Conservation (phyloP, 2,113 vertebrate species). For the Tetrax tetrax region DNA sequence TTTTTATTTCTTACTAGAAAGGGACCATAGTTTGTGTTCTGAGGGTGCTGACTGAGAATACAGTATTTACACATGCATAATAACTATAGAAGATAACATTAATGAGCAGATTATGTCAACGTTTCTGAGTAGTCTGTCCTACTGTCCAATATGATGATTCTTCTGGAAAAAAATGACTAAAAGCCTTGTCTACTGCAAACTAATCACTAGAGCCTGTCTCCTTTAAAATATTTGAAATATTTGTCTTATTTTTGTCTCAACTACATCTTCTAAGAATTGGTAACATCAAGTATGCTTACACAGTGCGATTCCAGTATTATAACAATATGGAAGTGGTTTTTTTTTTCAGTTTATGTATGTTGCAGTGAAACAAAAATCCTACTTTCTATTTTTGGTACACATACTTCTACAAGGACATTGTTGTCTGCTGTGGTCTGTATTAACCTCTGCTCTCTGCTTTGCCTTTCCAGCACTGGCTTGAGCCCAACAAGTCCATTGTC, state of each 20-base stretch:
- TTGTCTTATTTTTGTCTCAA: background rate
- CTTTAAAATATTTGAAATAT: background rate
- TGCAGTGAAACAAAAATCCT: background rate
- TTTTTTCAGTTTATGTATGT: background rate
- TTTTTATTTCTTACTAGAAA: background rate
- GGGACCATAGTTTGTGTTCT: background rate
- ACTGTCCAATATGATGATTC: background rate
- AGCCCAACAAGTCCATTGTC: constrained; percentile 92
- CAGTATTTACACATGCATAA: background rate
- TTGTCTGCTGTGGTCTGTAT: background rate
- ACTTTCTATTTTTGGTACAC: background rate
- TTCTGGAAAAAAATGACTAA: background rate
- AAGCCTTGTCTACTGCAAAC: background rate
- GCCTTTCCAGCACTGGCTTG: constrained; percentile 92
- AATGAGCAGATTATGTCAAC: background rate
- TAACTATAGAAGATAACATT: background rate
- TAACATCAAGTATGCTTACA: background rate
- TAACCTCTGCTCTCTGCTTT: constrained; percentile 61
- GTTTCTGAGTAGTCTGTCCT: background rate
- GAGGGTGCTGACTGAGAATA: background rate
- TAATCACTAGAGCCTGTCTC: background rate
- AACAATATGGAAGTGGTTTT: background rate
- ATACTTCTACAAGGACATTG: background rate
- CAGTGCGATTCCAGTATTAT: background rate
- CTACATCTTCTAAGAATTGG: background rate